Base-by-base conservation (phyloP, 2,797 vertebrate species). In the Selene dorsalis region DNA sequence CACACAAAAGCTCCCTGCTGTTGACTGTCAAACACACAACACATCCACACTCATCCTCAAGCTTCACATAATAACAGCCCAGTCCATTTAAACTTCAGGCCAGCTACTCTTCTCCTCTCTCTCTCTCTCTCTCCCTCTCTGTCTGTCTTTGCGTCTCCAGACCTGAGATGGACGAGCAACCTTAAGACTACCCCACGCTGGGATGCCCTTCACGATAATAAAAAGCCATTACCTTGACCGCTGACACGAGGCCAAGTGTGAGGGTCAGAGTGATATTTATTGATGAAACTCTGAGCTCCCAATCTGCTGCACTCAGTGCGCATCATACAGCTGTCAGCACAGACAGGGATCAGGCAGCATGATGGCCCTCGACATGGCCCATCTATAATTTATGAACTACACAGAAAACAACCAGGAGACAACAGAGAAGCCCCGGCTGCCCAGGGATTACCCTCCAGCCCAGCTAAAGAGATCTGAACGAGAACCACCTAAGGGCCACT, bases 271-370 rank as follows among this genome's bases (percentile, higher is more conserved):
- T 98, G 96, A 96, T 97, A 96, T 98, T 97, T 99, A 99, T 98
- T 98, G 97, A 98, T 97, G 97, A 98, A 99, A 98, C 96, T 96
- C 96, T 98, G 97, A 98, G 97, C 96, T 98, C 94, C 96, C 96
- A 96, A 96, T 97, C 97, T 97, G 96, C 96, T 94, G 96, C 96
- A 96, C 96, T 97, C 96, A 99, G 96, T 96, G 97, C 95, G 96
- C 96, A 97, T 98, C 97, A 98, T 97, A 96, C 96, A 97, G 97
- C 97, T 99, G 98, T 99, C 98, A 98, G 95, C 95, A 94, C 96
- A 96, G 95, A 95, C 94, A 94, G 94, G 95, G 94, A 95, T 96
- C 95, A 96, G 94, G 93, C 93, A 93, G 94, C 91, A 96, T 95
- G 95, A 96, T 95, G 93, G 95, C 96, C 94, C 94, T 95, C 96